Conservation (phyloP, 37 sponge, comb jelly and placozoan species). For the Agelas oroides region DNA sequence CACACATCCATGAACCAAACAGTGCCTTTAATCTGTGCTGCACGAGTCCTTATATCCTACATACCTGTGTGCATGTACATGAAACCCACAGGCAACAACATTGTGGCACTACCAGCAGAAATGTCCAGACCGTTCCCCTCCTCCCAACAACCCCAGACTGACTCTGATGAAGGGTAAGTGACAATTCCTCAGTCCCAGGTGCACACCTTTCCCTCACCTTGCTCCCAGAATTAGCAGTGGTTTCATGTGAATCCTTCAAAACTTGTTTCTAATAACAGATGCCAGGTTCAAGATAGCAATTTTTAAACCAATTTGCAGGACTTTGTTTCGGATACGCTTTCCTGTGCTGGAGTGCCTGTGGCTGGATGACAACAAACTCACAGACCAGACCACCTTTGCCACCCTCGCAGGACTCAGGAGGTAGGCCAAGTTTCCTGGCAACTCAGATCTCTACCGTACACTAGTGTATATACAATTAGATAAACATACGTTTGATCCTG, state of each 20-base stretch:
- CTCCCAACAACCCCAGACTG: background rate
- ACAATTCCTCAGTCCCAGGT: background rate
- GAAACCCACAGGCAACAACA: slow-evolving; percentile 48
- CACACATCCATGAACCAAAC: background rate
- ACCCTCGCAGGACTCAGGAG: slow-evolving; percentile 87
- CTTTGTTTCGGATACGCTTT: slow-evolving; percentile 45
- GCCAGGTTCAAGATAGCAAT: too few relatives aligned
- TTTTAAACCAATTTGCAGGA: too few relatives aligned
- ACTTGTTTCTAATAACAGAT: too few relatives aligned
- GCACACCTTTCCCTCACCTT: too few relatives aligned
- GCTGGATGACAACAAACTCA: slow-evolving; percentile 85
- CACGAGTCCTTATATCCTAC: too few relatives aligned
- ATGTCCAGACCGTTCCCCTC: slow-evolving; percentile 59
- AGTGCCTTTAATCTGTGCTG: too few relatives aligned
- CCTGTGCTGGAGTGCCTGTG: slow-evolving; percentile 81
- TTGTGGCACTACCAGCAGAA: slow-evolving; percentile 73
- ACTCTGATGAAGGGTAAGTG: background rate
- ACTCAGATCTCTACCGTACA: too few relatives aligned
- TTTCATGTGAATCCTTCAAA: too few relatives aligned
- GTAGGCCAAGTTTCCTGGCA: too few relatives aligned
- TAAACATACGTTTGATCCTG: too few relatives aligned
- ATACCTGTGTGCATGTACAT: background rate
- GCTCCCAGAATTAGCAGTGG: too few relatives aligned
- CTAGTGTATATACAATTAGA: too few relatives aligned
- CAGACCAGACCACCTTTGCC: slow-evolving; percentile 80